Evolutionary conservation across 30 jellyfish, hydroid and myxozoan species (phyloP).

Genomic region (Hydra vulgaris): DNA sequence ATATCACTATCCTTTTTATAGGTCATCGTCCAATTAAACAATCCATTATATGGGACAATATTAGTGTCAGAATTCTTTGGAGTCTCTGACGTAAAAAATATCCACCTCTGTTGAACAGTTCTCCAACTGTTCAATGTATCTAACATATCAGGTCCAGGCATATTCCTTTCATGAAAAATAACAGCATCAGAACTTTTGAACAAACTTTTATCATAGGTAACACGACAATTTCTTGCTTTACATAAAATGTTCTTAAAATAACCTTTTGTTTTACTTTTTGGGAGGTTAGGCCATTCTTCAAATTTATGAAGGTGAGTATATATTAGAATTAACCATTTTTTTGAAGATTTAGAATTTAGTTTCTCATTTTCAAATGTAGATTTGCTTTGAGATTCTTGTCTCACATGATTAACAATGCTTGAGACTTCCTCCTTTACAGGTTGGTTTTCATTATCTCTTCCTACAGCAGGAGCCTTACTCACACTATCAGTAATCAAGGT

Average conservation of each 20-base stretch:
- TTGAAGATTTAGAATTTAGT: not conserved
- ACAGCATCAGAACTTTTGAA: slow-evolving; percentile 69
- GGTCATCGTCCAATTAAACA: slow-evolving; percentile 97
- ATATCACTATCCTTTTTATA: slow-evolving; percentile 70
- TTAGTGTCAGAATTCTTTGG: slow-evolving; percentile 56
- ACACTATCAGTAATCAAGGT: too few species aligned
- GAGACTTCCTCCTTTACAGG: too few species aligned
- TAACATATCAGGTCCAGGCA: slow-evolving; percentile 44
- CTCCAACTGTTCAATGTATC: not conserved
- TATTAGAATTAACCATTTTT: slow-evolving; percentile 30
- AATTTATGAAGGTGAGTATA: slow-evolving; percentile 54
- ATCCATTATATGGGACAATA: slow-evolving; percentile 50
- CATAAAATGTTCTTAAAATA: slow-evolving; percentile 41
- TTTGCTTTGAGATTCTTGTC: too few species aligned
- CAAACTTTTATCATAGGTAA: slow-evolving; percentile 46
- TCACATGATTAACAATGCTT: too few species aligned
- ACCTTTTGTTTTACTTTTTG: slow-evolving; percentile 27
- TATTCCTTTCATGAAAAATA: slow-evolving; percentile 74
- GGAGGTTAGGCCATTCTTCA: slow-evolving; percentile 70
- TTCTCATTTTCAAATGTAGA: not conserved
- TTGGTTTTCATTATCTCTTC: too few species aligned
- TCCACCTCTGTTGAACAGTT: slow-evolving; percentile 65
- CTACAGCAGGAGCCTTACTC: too few species aligned
- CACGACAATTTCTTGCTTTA: slow-evolving; percentile 48
- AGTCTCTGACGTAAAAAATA: slow-evolving; percentile 75